Percentiles rank a stretch among this genome's conserved stretches.
phyloP scores from a whole-genome alignment of 35 echinoderm and acorn worm species.

The Antedon bifida region DNA sequence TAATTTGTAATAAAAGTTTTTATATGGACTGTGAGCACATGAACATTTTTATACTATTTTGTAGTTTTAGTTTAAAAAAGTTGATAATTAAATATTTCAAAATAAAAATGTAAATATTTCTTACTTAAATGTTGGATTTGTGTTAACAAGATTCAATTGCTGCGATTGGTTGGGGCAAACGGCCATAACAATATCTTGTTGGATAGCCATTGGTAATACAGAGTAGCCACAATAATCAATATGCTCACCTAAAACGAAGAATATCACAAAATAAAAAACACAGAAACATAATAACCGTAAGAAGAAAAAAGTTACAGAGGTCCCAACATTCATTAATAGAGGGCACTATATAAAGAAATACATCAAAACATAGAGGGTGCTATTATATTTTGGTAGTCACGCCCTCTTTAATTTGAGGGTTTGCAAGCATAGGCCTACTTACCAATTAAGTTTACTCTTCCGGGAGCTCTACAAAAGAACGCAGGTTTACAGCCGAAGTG shows the following conservation, averaged over 20 bases:
- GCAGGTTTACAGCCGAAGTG: slow-evolving; percentile 31
- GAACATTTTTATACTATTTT: too few species aligned
- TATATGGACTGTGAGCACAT: too few species aligned
- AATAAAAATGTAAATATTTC: not conserved
- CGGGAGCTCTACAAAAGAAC: slow-evolving; percentile 71
- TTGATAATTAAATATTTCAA: too few species aligned
- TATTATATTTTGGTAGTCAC: too few species aligned
- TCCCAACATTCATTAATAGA: too few species aligned
- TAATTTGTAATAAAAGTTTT: too few species aligned
- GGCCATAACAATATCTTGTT: slow-evolving; percentile 90
- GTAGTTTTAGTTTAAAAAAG: too few species aligned
- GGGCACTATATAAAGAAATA: too few species aligned
- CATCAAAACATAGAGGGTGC: too few species aligned
- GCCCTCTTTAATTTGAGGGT: too few species aligned
- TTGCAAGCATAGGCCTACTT: slow-evolving; percentile 11
- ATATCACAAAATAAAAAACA: not conserved
- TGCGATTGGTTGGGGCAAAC: slow-evolving; percentile 29
- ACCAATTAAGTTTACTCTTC: slow-evolving; percentile 97
- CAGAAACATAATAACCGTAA: not conserved
- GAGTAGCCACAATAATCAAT: slow-evolving; percentile 97
- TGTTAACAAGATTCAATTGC: slow-evolving; percentile 37
- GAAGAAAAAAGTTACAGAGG: too few species aligned
- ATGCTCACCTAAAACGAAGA: slow-evolving; percentile 61
- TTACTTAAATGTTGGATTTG: slow-evolving; percentile 49
- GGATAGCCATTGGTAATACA: slow-evolving; percentile 91